A percentile compares a stretch with the other conserved stretches of the same genome.
These are phyloP conservation scores for Leistus spinibarbis DNA, from an alignment of 2,888 invertebrate species.

Conservation along the genomic window DNA sequence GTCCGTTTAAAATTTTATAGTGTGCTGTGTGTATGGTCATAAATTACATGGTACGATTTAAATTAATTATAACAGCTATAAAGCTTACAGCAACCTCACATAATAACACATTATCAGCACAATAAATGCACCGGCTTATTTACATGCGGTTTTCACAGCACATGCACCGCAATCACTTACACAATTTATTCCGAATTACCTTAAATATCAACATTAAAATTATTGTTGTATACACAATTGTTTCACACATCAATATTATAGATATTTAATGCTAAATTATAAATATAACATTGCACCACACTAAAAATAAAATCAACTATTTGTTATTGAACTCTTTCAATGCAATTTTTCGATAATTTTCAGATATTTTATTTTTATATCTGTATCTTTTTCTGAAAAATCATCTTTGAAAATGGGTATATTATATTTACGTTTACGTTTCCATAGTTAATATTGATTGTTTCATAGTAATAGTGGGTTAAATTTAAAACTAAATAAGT, in stretches of 20 bases:
- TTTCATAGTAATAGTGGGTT: too few relatives aligned
- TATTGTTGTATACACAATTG: neutral
- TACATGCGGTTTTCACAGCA: conserved; percentile 32
- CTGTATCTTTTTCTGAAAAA: too few relatives aligned
- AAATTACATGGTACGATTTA: conserved; percentile 36
- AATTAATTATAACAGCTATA: conserved; percentile 37
- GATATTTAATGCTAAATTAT: too few relatives aligned
- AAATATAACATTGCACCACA: too few relatives aligned
- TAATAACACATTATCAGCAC: conserved; percentile 37
- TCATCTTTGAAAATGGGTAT: too few relatives aligned
- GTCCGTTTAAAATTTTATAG: neutral
- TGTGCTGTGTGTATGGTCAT: conserved; percentile 6
- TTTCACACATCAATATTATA: neutral
- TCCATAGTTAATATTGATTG: too few relatives aligned
- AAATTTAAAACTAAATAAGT: too few relatives aligned
- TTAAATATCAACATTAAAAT: neutral
- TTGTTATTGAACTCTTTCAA: too few relatives aligned
- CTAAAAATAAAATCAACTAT: too few relatives aligned
- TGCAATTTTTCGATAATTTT: too few relatives aligned
- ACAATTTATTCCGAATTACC: conserved; percentile 18
- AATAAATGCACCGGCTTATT: conserved; percentile 36
- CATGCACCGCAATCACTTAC: conserved; percentile 18
- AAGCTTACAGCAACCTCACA: conserved; percentile 36
- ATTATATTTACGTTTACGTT: too few relatives aligned
- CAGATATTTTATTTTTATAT: too few relatives aligned